Evolutionary conservation across 1,140 invertebrate species (phyloP), one percentile per base, ranked within the genome.

Genomic region (Drosophila ohnishii): DNA sequence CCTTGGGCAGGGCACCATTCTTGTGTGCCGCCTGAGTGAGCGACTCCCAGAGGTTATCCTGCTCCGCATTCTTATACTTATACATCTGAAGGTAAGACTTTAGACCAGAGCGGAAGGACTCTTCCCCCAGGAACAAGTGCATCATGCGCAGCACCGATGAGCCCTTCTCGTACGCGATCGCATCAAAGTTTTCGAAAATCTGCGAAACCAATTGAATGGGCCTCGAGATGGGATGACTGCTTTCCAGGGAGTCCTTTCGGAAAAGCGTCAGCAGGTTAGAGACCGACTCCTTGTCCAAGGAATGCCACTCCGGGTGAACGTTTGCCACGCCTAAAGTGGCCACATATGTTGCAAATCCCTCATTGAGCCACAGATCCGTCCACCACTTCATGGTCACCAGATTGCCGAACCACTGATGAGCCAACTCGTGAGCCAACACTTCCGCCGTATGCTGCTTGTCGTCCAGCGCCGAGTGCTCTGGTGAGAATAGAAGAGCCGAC

Each of bases 111-210:
- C 93, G 92, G 83, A 95, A 97, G 2, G 95, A 94, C 2, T 94
- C 92, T 47, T 96, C 94, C 0, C 96, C 96, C 2, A 98, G 92
- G 92, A 98, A 97, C 82, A 95, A 93, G 73, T 95, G 94, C 95
- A 98, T 97, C 97, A 98, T 98, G 3, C 97, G 93, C 34, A 98
- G 94, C 8, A 98, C 92, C 11, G 92, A 93, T 3, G 94, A 93
- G 56, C 97, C 97, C 93, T 98, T 98, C 47, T 93, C 93, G 91
- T 98, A 98, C 0, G 96, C 97, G 71, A 98, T 98, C 2, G 93
- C 92, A 90, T 98, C 97, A 92, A 98, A 98, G 40, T 97, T 96
- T 91, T 97, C 95, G 13, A 93, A 93, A 22, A 98, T 97, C 91
- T 97, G 95, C 78, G 94, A 94, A 0, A 96, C 95, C 74, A 93